Percentiles rank a stretch among this genome's conserved stretches.
Evolutionary conservation across 2,797 vertebrate genomes (phyloP).

Genomic region (Lepus oiostolus): DNA sequence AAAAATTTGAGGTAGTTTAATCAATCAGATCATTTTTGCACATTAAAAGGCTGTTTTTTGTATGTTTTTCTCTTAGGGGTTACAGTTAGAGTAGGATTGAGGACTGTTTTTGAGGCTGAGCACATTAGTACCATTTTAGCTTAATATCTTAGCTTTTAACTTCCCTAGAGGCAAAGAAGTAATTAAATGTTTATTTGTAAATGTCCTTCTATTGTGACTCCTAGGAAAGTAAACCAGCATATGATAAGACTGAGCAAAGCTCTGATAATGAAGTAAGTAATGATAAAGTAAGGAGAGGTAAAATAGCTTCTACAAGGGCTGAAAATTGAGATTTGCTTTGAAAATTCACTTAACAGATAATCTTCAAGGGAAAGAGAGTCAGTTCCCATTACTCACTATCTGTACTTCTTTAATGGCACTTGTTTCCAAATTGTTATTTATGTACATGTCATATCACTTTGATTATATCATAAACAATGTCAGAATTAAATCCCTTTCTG

Average conservation of each 20-base stretch:
- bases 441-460: neutral
- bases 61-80: neutral
- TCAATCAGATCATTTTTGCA: neutral
- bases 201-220: slow-evolving; percentile 63
- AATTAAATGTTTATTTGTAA: slow-evolving; percentile 74
- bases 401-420: neutral
- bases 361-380: slow-evolving; percentile 20
- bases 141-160: slow-evolving; percentile 68
- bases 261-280: slow-evolving; percentile 39
- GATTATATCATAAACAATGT: neutral
- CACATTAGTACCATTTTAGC: slow-evolving; percentile 44
- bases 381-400: neutral
- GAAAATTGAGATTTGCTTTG: slow-evolving; percentile 66
- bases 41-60: neutral
- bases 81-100: neutral
- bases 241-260: slow-evolving; percentile 55
- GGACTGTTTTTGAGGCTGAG: slow-evolving; percentile 58
- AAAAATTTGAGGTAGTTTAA: neutral
- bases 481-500: neutral
- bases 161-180: slow-evolving; percentile 65
- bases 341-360: slow-evolving; percentile 57
- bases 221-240: slow-evolving; percentile 49
- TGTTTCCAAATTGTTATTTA: slow-evolving; percentile 41
- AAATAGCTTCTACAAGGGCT: slow-evolving; percentile 62
- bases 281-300: slow-evolving; percentile 30